Percentiles rank a stretch among this genome's conserved stretches.
Evolutionary conservation across 2,888 invertebrate genomes (phyloP).

Genomic region (Cataglyphis albicans): DNA sequence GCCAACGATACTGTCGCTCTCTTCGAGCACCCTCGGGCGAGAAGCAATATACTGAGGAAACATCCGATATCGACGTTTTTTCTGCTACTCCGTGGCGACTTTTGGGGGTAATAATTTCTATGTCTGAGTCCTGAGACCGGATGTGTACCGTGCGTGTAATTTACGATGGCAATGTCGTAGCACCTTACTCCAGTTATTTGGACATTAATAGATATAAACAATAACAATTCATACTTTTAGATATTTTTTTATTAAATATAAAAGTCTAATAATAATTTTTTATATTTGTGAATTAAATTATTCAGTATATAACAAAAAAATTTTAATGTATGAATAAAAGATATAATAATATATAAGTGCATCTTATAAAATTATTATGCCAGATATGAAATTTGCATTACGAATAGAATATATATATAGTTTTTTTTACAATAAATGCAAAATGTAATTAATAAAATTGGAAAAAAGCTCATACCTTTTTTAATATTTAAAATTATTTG

Average conservation of each 20-base stretch:
- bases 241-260: not conserved
- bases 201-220: not conserved
- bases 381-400: not conserved
- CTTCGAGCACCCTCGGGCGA: conserved; percentile 63
- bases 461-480: not conserved
- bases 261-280: not conserved
- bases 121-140: conserved; percentile 49
- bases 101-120: conserved; percentile 62
- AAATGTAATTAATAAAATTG: not conserved
- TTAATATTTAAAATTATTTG: not conserved
- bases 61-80: conserved; percentile 59
- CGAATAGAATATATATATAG: not conserved
- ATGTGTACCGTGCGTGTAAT: conserved; percentile 48
- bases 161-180: conserved; percentile 39
- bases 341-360: not conserved
- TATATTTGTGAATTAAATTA: not conserved
- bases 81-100: conserved; percentile 31
- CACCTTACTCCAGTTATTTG: not conserved
- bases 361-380: not conserved
- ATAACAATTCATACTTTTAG: not conserved
- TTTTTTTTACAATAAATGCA: conserved; percentile 1
- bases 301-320: not conserved
- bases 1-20: conserved; percentile 66
- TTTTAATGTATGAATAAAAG: not conserved
- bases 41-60: conserved; percentile 65